These are phyloP conservation scores for Chelonoidis abingdonii DNA, from an alignment of 2,113 vertebrate genomes.

Conservation along the genomic window DNA sequence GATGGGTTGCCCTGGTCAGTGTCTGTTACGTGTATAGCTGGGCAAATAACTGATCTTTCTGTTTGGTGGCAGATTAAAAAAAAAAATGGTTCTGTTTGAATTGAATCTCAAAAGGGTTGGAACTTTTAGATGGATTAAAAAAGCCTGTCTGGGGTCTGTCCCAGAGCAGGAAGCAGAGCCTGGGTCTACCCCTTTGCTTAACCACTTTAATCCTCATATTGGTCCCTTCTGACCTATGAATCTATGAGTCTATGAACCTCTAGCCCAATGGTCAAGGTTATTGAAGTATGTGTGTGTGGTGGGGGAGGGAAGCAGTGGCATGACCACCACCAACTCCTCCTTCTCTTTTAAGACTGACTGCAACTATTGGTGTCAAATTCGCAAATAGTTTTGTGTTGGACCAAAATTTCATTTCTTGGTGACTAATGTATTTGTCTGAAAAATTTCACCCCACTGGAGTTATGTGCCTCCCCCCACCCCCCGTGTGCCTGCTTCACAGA, in stretches of 20 bases:
- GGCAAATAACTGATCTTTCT: background rate
- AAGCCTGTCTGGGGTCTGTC: background rate
- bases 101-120: background rate
- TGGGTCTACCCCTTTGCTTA: background rate
- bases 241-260: background rate
- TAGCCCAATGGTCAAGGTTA: background rate
- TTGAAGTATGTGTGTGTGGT: too few relatives aligned
- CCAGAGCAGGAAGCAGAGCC: background rate
- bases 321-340: background rate
- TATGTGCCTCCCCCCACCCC: background rate
- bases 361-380: background rate
- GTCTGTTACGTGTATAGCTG: background rate
- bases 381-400: background rate
- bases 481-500: background rate
- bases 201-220: background rate
- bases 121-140: background rate
- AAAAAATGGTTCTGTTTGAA: background rate
- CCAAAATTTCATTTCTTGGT: background rate
- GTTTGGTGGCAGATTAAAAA: background rate
- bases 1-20: background rate
- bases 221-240: too few relatives aligned
- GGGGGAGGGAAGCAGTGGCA: background rate
- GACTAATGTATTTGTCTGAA: background rate
- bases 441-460: background rate
- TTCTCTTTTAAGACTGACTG: background rate